Percentiles rank a stretch among this genome's conserved stretches.
These are phyloP conservation scores for Siniperca obscura DNA, from an alignment of 2,797 vertebrate genomes.

Conservation along the genomic window DNA sequence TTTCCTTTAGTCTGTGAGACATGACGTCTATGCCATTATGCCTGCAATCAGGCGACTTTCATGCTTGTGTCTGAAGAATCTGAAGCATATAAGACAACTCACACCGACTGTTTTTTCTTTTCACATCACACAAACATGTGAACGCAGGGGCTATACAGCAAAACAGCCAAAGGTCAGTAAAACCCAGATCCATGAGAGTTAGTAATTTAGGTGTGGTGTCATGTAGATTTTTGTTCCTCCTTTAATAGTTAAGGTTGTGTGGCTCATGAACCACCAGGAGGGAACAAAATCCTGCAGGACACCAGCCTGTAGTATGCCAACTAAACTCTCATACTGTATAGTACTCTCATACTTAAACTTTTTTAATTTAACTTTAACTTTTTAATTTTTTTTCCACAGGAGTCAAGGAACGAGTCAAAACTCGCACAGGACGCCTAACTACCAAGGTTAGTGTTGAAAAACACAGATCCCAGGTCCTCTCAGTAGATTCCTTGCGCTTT, in stretches of 20 bases:
- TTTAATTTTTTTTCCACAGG: conserved; percentile 59
- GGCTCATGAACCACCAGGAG: not conserved
- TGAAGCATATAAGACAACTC: not conserved
- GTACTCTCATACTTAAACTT: not conserved
- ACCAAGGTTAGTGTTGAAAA: conserved; percentile 76
- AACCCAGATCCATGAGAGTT: not conserved
- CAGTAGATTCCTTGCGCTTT: not conserved
- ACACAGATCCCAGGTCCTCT: not conserved
- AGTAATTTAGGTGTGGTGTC: not conserved
- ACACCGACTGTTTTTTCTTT: conserved; percentile 14
- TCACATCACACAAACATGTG: conserved; percentile 1
- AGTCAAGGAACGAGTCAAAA: conserved; percentile 83
- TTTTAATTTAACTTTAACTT: not conserved
- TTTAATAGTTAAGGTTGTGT: not conserved
- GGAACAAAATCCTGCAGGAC: not conserved
- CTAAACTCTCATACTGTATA: not conserved
- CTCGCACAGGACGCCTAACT: conserved; percentile 70
- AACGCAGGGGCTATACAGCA: conserved; percentile 63
- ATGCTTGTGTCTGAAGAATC: not conserved
- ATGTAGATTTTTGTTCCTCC: not conserved
- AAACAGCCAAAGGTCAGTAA: conserved; percentile 75
- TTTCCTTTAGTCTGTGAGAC: not conserved
- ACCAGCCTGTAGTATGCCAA: not conserved
- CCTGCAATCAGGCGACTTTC: not conserved
- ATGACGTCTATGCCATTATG: not conserved